These are phyloP conservation scores for Lepisosteus osseus DNA, from an alignment of 2,113 vertebrate genomes.

Conservation along the genomic window DNA sequence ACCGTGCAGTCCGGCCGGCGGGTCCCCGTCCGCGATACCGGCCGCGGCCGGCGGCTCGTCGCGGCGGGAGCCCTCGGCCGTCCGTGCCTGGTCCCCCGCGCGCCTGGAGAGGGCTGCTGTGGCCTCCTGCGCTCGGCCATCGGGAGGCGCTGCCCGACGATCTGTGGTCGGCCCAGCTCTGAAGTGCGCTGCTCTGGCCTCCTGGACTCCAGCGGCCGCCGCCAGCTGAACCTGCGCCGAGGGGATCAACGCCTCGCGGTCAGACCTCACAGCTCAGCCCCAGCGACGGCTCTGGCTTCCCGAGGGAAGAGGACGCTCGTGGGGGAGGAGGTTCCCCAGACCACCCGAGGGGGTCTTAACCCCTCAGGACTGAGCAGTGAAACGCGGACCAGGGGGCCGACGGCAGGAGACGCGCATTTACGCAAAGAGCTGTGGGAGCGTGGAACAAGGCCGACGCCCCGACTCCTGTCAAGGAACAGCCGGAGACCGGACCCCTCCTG, in stretches of 20 bases:
- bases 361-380: too few relatives aligned
- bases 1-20: too few relatives aligned
- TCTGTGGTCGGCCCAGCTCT: not conserved
- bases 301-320: conserved; percentile 17
- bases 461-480: too few relatives aligned
- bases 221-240: conserved; percentile 31
- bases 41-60: not conserved
- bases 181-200: conserved; percentile 14
- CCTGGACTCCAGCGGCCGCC: conserved; percentile 8
- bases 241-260: too few relatives aligned
- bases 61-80: too few relatives aligned
- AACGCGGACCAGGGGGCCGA: too few relatives aligned
- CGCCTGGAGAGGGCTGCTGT: conserved; percentile 6
- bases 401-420: too few relatives aligned
- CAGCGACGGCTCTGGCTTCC: not conserved
- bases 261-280: too few relatives aligned
- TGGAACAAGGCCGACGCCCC: too few relatives aligned
- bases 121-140: conserved; percentile 11
- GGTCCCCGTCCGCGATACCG: not conserved
- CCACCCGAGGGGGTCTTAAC: conserved; percentile 10
- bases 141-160: conserved; percentile 2
- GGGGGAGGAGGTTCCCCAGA: conserved; percentile 20
- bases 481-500: too few relatives aligned
- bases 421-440: too few relatives aligned
- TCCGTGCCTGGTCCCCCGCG: not conserved